These are phyloP conservation scores for Epinotia demarniana DNA, from an alignment of 2,888 invertebrate genomes.

Conservation along the genomic window DNA sequence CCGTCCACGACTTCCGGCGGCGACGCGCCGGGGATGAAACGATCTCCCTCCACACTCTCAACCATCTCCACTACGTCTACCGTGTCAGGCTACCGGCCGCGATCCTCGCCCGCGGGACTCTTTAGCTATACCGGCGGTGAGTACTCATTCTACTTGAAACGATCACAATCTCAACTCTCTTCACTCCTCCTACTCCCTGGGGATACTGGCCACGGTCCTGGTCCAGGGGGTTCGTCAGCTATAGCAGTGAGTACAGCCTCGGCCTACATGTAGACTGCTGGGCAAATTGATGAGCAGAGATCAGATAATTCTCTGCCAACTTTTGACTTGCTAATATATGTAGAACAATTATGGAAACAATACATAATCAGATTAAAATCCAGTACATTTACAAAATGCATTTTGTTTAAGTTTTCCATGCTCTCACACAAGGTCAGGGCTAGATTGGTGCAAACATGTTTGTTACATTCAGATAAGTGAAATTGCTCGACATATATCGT, in stretches of 20 bases:
- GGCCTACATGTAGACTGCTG: too few species aligned
- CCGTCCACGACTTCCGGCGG: slow-evolving; percentile 70
- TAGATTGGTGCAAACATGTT: slow-evolving; percentile 21
- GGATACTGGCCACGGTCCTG: background rate
- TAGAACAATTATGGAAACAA: background rate
- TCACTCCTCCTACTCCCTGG: background rate
- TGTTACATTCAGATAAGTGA: slow-evolving; percentile 6
- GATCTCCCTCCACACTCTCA: slow-evolving; percentile 78
- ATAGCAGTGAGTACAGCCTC: too few species aligned
- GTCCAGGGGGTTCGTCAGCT: too few species aligned
- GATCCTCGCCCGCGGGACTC: slow-evolving; percentile 92
- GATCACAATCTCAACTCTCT: background rate
- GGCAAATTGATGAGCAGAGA: too few species aligned
- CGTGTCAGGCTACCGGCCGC: slow-evolving; percentile 85
- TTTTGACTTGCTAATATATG: background rate
- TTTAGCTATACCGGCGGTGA: slow-evolving; percentile 88
- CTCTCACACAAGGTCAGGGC: background rate
- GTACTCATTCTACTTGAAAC: background rate
- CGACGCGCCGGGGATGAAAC: slow-evolving; percentile 60
- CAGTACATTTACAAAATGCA: background rate
- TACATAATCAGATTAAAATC: background rate
- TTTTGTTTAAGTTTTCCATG: background rate
- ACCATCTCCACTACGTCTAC: slow-evolving; percentile 67
- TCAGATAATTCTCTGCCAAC: background rate
- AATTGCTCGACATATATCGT: slow-evolving; percentile 3